A percentile compares a stretch with the other conserved stretches of the same genome.
These are phyloP conservation scores for Lepidostoma basale DNA, from an alignment of 1,140 invertebrate species.

Conservation along the genomic window DNA sequence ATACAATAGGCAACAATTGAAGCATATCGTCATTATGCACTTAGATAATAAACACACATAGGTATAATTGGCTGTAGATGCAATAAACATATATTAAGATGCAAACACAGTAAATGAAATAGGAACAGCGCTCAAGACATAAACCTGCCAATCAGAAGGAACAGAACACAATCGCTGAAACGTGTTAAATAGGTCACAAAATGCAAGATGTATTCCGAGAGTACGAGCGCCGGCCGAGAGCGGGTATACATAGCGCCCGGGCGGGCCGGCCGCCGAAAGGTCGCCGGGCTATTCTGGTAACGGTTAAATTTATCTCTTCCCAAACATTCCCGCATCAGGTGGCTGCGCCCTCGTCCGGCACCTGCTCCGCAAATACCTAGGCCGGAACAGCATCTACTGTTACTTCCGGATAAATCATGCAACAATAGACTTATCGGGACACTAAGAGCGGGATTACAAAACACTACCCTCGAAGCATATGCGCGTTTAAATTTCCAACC, in stretches of 20 bases:
- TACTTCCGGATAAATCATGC: no score
- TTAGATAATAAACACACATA: no score
- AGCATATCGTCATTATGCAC: no score
- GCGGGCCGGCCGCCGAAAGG: constrained; percentile 12
- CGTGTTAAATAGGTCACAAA: constrained; percentile 21
- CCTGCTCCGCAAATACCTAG: no score
- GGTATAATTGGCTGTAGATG: no score
- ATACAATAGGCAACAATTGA: no score
- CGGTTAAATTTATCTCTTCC: constrained; percentile 25
- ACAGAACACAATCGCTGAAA: constrained; percentile 4
- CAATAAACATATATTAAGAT: no score
- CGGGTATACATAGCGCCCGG: not conserved
- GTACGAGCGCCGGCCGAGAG: not conserved
- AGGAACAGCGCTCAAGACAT: not conserved
- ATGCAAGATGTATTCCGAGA: constrained; percentile 16
- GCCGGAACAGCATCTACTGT: no score
- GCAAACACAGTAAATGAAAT: not conserved
- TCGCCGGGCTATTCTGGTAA: constrained; percentile 13
- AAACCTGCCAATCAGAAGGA: not conserved
- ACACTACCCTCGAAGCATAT: no score
- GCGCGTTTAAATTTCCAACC: no score
- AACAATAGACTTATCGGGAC: no score
- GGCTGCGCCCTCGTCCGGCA: not conserved
- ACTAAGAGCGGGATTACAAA: no score
- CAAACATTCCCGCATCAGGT: constrained; percentile 16